Base-by-base conservation (phyloP, 2,888 invertebrate species). In the Nycteola revayana region DNA sequence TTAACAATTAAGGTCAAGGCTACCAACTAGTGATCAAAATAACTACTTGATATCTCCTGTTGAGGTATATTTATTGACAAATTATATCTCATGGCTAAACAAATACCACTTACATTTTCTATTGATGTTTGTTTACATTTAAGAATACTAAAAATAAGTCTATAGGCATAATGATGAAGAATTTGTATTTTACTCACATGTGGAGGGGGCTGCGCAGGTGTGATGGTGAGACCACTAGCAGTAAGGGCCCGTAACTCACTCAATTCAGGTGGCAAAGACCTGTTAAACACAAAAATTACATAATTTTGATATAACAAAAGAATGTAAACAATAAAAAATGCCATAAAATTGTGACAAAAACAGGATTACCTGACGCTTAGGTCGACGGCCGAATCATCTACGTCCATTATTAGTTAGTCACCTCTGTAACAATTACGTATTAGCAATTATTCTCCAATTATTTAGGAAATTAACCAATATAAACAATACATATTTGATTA, bases 341-440 rank as follows among this genome's bases (percentile, higher is more conserved):
- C 3, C 7, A 38, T 3, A 25, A 42, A 48, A 33, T 42, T 30
- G 7, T 14, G 2, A 3, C 3, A 20, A 27, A 28, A 36, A 35
- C 32, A 40, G 44, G 40, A 44, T 90, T 88, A 95, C 94, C 94
- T 92, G 73, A 96, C 92, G 85, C 96, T 96, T 66, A 96, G 91
- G 91, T 96, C 96, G 66, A 96, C 96, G 56, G 96, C 96, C 70
- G 93, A 92, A 78, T 96, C 95, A 89, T 96, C 95, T 75, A 95
- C 93, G 84, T 96, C 96, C 96, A 96, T 96, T 90, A 92, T 93
- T 21, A 40, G 31, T 53, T 41, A 39, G 42, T 60, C 60, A 65
- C 58, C 47, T 49, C 75, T 73, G 70, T 40, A 77, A 65, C 50
- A 58, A 66, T 63, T 61, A 68, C 55, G 50, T 51, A 60, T 60